Evolutionary conservation across 2,797 vertebrate genomes (phyloP).

Genomic region (Anguilla anguilla): DNA sequence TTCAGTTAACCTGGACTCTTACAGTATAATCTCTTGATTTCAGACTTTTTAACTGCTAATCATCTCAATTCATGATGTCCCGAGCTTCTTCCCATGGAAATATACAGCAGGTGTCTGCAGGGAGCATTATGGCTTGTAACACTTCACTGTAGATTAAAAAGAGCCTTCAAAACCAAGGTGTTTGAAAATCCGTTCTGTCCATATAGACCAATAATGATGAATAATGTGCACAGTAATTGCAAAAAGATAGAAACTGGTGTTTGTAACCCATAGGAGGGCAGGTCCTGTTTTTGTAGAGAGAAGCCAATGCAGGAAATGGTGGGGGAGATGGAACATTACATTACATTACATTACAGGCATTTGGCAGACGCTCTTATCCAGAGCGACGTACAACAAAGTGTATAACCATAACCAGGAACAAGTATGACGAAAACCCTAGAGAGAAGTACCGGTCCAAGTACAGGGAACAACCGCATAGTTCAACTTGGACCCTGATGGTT

Average conservation of each 20-base stretch:
- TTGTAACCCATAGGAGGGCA: neutral
- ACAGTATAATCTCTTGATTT: conserved; percentile 15
- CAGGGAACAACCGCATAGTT: too few species aligned
- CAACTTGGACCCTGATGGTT: too few species aligned
- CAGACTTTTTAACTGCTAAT: neutral
- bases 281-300: neutral
- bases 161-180: neutral
- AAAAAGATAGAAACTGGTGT: neutral
- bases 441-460: too few species aligned
- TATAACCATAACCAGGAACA: too few species aligned
- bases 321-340: neutral
- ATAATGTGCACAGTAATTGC: neutral
- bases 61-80: neutral
- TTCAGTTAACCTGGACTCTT: conserved; percentile 21
- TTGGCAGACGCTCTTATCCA: too few species aligned
- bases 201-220: neutral
- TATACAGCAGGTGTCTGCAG: neutral
- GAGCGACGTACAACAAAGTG: too few species aligned
- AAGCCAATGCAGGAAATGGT: neutral
- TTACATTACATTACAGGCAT: too few species aligned
- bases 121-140: neutral
- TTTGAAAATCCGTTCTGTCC: neutral
- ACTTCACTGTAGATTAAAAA: neutral
- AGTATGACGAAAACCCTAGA: too few species aligned
- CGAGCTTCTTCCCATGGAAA: neutral